Evolutionary conservation across 2,888 invertebrate species (phyloP), one percentile per base, ranked within the genome.

Genomic region (Orchesella flavescens): DNA sequence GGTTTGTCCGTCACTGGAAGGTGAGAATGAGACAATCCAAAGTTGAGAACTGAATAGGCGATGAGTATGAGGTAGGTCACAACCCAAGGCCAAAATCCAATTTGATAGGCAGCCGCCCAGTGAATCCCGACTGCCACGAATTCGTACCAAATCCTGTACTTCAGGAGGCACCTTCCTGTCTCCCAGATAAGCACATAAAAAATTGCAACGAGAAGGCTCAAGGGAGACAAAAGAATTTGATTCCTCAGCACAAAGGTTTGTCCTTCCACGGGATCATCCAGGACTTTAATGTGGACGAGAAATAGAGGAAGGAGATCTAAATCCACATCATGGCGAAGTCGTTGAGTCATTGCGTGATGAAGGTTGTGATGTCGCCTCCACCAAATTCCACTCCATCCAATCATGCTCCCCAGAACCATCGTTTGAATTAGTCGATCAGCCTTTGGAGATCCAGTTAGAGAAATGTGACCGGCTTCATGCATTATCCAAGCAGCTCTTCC

Each of bases 1-100:
- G 80, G 85, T 21, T 84, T 61, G 5, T 80, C 72, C 0, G 84
- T 57, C 15, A 86, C 81, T 1, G 80, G 81, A 13, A 86, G 24
- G 21, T 84, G 78, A 1, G 85, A 68, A n/a, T 84, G 85, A 3
- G 61, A 69, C 0, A 84, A 63, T 34, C 75, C 46, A 34, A 83
- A 79, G 23, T 83, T 83, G 44, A 21, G 79, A 46, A 78, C 78
- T 1, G 79, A 44, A 46, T 82, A 82, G 46, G 83, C 46, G 12
- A 84, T 82, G 74, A 77, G 17, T 21, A 84, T 12, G 84, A 85
- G 84, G 12, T 72, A 75, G 9, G 71, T 69, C 0, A 79, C 13
- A 1, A 86, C 7, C 78, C 76, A 84, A 3, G 81, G 71, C 66
- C 68, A 61, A n/a, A 86, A 80, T 34, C 84, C 83, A 13, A 57